phyloP scores from a whole-genome alignment of 1,140 invertebrate genomes.

The Drosophila kepulauana region DNA sequence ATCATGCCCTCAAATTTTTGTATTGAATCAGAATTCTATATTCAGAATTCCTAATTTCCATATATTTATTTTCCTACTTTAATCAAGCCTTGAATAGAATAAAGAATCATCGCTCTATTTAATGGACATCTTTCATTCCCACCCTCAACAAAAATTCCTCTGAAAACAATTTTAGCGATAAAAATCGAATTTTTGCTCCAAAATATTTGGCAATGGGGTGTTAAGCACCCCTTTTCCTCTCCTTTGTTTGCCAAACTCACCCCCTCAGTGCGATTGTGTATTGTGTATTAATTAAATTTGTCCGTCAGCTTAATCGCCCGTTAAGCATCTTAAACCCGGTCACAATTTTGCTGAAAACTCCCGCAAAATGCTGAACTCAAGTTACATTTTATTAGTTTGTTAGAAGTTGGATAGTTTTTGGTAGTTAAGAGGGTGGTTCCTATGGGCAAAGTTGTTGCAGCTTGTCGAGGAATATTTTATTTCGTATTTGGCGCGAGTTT shows the following conservation, averaged over 20 bases:
- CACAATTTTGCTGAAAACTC: constrained; percentile 26
- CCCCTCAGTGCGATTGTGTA: constrained; percentile 3
- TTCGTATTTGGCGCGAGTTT: constrained; percentile 36
- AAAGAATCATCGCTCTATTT: too few species aligned
- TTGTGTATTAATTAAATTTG: constrained; percentile 54
- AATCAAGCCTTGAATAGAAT: too few species aligned
- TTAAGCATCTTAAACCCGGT: constrained; percentile 55
- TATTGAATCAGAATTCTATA: too few species aligned
- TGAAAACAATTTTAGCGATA: constrained; percentile 33
- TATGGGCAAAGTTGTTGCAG: constrained; percentile 39
- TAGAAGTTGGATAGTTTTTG: neutral
- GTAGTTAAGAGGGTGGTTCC: constrained; percentile 8
- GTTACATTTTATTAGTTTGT: constrained; percentile 22
- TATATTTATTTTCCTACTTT: neutral
- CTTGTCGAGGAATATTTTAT: constrained; percentile 1
- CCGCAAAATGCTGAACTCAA: constrained; percentile 31
- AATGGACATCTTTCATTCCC: neutral
- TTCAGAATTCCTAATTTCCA: neutral
- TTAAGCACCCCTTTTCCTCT: constrained; percentile 38
- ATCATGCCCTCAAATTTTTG: too few species aligned
- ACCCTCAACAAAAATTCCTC: constrained; percentile 5
- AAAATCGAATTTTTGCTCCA: constrained; percentile 31
- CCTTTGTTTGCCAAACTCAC: constrained; percentile 10
- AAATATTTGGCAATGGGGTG: constrained; percentile 11
- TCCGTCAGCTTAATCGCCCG: constrained; percentile 52